Base-by-base conservation (phyloP, 2,797 vertebrate species). In the Todus mexicanus region DNA sequence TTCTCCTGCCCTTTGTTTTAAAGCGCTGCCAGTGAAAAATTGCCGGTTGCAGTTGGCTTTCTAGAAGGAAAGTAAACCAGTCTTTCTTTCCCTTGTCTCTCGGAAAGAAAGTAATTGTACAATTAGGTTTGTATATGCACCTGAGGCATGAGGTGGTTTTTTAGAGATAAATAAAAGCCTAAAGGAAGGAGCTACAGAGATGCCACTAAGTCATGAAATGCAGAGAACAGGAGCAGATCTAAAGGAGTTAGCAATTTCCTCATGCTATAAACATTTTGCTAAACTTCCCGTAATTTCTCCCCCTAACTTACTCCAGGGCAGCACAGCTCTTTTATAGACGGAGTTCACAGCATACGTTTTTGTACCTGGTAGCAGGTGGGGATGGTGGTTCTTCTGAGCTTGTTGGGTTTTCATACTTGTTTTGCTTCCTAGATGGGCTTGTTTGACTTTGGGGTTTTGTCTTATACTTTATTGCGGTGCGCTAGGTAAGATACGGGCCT, bases 151-250 rank as follows among this genome's bases (percentile, higher is more conserved):
- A 4, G 6, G 66, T 64, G 79, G 0, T 42, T 90, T 90, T 86
- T 86, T 9, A 88, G 73, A 93, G 84, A 93, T 86, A 96, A 95
- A 95, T 60, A 93, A 84, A 91, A 92, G 43, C 79, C 89, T 79
- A 37, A 59, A 92, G 81, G 66, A 78, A 93, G 61, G 45, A 60
- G 63, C 50, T 80, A 74, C 72, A 84, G 87, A 87, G 86, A 64
- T 54, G 76, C 10, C 45, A n/a, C 81, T 90, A 69, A 87, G 68
- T 87, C 57, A 35, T 59, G 56, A 65, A 81, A 53, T 26, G 56
- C 37, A 53, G 38, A 51, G 56, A 81, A 68, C 31, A 11, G 68
- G 27, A 92, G 45, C 54, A 83, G 90, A 89, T 90, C 70, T 85
- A 64, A 93, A 87, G 71, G 65, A 92, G 80, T 77, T 72, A 77